Percentiles rank a stretch among this genome's conserved stretches.
phyloP scores from a whole-genome alignment of 2,113 vertebrate genomes.

The Pterocles burchelli region DNA sequence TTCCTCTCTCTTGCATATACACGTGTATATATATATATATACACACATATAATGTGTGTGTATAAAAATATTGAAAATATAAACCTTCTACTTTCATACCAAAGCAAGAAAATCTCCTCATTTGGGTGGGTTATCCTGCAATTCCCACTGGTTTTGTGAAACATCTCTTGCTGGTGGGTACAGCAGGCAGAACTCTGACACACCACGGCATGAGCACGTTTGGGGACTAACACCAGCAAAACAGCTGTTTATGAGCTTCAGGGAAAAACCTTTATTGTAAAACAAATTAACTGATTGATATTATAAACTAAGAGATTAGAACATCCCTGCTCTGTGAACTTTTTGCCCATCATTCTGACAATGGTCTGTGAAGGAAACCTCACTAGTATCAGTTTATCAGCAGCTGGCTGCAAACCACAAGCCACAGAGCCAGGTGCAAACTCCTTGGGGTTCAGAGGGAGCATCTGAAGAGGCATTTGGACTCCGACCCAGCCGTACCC shows the following conservation, averaged over 20 bases:
- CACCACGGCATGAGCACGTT: accelerated
- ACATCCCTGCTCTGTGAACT: not conserved
- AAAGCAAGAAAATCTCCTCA: not conserved
- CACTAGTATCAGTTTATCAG: not conserved
- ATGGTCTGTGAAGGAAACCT: not conserved
- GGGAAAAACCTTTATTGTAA: not conserved
- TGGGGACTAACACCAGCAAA: not conserved
- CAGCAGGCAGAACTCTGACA: not conserved
- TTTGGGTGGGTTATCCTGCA: not conserved
- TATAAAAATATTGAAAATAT: not conserved
- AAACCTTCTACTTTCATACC: not conserved
- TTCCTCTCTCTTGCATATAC: not conserved
- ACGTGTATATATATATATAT: not conserved
- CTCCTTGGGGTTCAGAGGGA: accelerated
- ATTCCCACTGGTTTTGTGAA: not conserved
- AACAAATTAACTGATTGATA: not conserved
- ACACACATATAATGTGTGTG: not conserved
- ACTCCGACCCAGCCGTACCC: not conserved
- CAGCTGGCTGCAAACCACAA: not conserved
- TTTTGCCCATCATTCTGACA: not conserved
- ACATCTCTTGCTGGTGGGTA: not conserved
- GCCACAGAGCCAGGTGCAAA: not conserved
- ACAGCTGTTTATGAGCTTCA: not conserved
- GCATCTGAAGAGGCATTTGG: accelerated
- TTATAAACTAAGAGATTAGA: not conserved